Evolutionary conservation across 2,888 invertebrate genomes (phyloP).

Genomic region (Blastobasis lacticolella): DNA sequence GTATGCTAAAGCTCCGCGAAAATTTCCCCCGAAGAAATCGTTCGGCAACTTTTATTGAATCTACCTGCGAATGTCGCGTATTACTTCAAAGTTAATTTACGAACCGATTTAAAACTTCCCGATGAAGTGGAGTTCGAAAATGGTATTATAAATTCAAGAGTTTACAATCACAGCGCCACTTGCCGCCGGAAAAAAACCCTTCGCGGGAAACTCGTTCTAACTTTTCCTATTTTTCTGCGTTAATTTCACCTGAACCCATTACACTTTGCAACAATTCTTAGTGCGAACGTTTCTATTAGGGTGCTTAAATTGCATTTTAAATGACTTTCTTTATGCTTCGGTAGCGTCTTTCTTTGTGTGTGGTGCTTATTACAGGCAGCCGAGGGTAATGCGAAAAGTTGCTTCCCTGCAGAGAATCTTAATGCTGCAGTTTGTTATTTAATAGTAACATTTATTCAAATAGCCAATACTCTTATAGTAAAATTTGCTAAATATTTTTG

Average conservation of each 20-base stretch:
- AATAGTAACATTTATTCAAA: too few species aligned
- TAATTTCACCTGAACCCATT: conserved; percentile 72
- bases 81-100: conserved; percentile 58
- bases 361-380: too few species aligned
- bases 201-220: conserved; percentile 69
- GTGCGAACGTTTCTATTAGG: conserved; percentile 63
- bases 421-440: too few species aligned
- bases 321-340: conserved; percentile 46
- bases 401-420: too few species aligned
- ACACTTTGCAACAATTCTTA: conserved; percentile 72
- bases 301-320: conserved; percentile 68
- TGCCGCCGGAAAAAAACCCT: conserved; percentile 59
- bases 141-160: conserved; percentile 73
- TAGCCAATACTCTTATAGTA: too few species aligned
- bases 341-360: conserved; percentile 1
- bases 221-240: conserved; percentile 75
- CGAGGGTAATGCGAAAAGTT: too few species aligned
- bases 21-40: conserved; percentile 7
- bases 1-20: not conserved
- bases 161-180: conserved; percentile 72
- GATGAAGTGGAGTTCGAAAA: conserved; percentile 71
- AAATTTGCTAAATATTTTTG: too few species aligned
- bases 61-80: conserved; percentile 38
- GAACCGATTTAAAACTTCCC: conserved; percentile 64
- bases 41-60: conserved; percentile 30